These are phyloP conservation scores for Ceyx margarethae DNA, from an alignment of 2,113 vertebrate genomes.

Conservation along the genomic window DNA sequence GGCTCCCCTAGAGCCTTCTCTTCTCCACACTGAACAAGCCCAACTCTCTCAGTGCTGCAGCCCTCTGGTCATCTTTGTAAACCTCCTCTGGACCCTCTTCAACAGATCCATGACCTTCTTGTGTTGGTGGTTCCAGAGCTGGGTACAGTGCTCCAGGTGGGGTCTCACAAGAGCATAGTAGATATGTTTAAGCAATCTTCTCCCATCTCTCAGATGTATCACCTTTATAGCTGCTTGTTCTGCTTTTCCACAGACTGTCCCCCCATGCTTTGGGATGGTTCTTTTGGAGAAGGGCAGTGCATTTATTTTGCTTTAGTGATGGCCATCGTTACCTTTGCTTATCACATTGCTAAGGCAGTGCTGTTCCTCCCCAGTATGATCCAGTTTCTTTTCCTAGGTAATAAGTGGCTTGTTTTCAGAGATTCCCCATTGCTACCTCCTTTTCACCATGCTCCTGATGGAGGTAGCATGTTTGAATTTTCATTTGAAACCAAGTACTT, in stretches of 20 bases:
- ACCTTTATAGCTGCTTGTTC: background rate
- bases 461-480: background rate
- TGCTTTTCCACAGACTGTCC: background rate
- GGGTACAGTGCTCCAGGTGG: too few relatives aligned
- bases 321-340: background rate
- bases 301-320: background rate
- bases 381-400: background rate
- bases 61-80: too few relatives aligned
- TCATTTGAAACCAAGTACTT: background rate
- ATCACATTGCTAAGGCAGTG: background rate
- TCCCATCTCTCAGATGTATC: background rate
- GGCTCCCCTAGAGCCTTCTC: too few relatives aligned
- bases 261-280: background rate
- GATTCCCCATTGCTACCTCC: background rate
- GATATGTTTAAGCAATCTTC: background rate
- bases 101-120: too few relatives aligned
- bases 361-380: background rate
- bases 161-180: too few relatives aligned
- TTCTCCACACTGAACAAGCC: too few relatives aligned
- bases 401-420: background rate
- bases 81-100: too few relatives aligned
- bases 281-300: background rate
- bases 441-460: background rate
- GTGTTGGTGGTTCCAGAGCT: too few relatives aligned
- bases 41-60: too few relatives aligned